phyloP scores from a whole-genome alignment of 2,113 vertebrate genomes.

The Peromyscus leucopus region DNA sequence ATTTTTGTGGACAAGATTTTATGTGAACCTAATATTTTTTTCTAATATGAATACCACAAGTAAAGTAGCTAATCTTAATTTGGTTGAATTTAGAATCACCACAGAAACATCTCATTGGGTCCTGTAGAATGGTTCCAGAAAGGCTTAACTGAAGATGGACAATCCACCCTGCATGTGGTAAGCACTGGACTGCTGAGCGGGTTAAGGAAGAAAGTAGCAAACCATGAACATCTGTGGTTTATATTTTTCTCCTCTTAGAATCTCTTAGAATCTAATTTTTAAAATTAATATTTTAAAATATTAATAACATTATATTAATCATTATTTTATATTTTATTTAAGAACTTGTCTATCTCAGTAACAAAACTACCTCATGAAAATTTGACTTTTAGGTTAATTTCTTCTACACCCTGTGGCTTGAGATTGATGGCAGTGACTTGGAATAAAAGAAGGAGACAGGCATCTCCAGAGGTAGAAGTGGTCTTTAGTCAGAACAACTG shows the following conservation, averaged over 20 bases:
- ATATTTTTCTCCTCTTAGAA: background rate
- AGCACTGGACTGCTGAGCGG: background rate
- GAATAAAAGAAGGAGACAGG: too few species aligned
- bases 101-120: background rate
- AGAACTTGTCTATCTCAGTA: background rate
- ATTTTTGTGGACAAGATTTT: background rate
- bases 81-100: background rate
- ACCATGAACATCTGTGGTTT: background rate
- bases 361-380: background rate
- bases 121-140: background rate
- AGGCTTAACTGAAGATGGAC: background rate
- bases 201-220: background rate
- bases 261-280: background rate
- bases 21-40: background rate
- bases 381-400: background rate
- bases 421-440: too few species aligned
- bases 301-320: background rate
- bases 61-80: background rate
- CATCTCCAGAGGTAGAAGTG: too few species aligned
- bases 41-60: background rate
- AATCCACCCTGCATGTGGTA: background rate
- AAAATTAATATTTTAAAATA: background rate
- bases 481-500: too few species aligned
- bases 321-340: background rate
- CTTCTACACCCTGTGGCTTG: too few species aligned